Evolutionary conservation across 2,797 vertebrate species (phyloP).

Genomic region (Falco rusticolus): DNA sequence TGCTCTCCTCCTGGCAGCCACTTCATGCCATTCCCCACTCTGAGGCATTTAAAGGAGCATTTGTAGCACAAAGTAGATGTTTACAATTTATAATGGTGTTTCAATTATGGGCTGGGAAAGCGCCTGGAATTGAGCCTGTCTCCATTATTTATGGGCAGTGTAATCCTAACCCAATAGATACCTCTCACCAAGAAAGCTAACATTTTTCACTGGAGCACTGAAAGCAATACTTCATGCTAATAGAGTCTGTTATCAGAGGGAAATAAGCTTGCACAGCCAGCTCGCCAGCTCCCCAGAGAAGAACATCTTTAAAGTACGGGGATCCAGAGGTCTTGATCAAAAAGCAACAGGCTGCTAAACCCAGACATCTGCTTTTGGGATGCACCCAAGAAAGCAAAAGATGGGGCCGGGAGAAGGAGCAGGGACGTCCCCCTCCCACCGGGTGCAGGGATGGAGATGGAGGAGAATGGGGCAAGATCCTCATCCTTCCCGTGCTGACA

Average conservation of each 20-base stretch:
- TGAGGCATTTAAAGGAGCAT: not conserved
- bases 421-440: not conserved
- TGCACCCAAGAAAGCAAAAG: not conserved
- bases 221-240: conserved; percentile 36
- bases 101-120: conserved; percentile 43
- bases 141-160: conserved; percentile 30
- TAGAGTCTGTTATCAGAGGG: conserved; percentile 27
- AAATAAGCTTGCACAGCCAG: not conserved
- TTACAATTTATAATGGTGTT: conserved; percentile 47
- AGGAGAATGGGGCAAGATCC: not conserved
- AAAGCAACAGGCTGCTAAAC: not conserved
- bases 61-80: conserved; percentile 22
- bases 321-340: not conserved
- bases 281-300: not conserved
- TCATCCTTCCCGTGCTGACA: not conserved
- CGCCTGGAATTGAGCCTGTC: conserved; percentile 52
- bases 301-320: not conserved
- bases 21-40: not conserved
- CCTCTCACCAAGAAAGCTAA: not conserved
- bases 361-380: not conserved
- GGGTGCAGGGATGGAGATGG: not conserved
- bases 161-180: conserved; percentile 40
- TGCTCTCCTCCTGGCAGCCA: not conserved
- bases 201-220: not conserved
- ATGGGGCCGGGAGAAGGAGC: not conserved